Percentiles rank a stretch among this genome's conserved stretches.
phyloP scores from a whole-genome alignment of 2,797 vertebrate genomes.

The Sphenopsis melanotis region DNA sequence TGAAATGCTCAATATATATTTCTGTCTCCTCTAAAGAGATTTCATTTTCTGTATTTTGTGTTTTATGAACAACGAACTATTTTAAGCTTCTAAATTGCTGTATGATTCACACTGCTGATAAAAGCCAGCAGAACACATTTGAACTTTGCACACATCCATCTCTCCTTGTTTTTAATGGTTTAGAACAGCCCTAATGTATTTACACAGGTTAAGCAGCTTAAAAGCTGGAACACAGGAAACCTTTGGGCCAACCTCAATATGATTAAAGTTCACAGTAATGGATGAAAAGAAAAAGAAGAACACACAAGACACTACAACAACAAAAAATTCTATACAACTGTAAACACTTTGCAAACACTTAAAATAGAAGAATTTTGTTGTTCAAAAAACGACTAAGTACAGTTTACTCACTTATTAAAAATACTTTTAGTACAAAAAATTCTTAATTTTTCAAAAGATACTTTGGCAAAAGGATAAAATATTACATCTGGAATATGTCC shows the following conservation, averaged over 20 bases:
- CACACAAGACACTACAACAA: background rate
- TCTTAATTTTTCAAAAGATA: background rate
- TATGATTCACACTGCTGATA: slow-evolving; percentile 43
- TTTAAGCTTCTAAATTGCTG: slow-evolving; percentile 43
- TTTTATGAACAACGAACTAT: slow-evolving; percentile 38
- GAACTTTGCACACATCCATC: slow-evolving; percentile 44
- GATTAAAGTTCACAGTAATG: slow-evolving; percentile 27
- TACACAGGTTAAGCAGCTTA: slow-evolving; percentile 42
- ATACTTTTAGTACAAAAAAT: background rate
- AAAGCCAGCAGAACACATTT: slow-evolving; percentile 40
- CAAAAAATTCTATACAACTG: background rate
- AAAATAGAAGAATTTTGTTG: background rate
- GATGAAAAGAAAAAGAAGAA: background rate
- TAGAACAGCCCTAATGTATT: slow-evolving; percentile 48
- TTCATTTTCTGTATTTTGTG: slow-evolving; percentile 21
- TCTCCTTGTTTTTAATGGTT: slow-evolving; percentile 39
- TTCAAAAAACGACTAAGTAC: background rate
- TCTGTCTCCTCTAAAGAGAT: background rate
- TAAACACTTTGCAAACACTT: background rate
- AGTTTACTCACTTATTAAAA: background rate
- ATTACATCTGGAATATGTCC: background rate
- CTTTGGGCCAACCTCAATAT: background rate
- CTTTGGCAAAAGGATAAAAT: background rate
- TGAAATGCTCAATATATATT: background rate
- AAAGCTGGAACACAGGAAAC: slow-evolving; percentile 39